These are phyloP conservation scores for Trypoxylon attenuatum DNA, from an alignment of 2,888 invertebrate genomes.

Conservation along the genomic window DNA sequence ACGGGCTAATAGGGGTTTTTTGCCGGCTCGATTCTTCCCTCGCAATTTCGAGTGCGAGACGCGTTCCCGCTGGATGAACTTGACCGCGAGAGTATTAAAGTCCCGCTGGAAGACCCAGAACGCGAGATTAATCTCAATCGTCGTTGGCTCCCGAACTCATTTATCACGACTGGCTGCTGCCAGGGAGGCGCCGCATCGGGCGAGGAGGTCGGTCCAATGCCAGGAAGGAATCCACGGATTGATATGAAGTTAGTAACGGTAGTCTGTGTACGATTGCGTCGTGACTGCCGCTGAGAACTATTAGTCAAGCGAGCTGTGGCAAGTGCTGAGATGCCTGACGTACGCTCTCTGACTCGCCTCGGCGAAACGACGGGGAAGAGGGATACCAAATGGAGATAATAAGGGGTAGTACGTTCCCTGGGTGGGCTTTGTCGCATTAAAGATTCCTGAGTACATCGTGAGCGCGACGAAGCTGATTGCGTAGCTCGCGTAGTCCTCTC, in stretches of 20 bases:
- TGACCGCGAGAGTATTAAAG: conserved; percentile 36
- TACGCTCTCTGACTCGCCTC: not conserved
- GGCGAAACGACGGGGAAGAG: conserved; percentile 1
- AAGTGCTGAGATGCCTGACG: not conserved
- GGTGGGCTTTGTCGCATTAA: conserved; percentile 52
- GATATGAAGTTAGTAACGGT: conserved; percentile 70
- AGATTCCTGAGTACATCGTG: conserved; percentile 35
- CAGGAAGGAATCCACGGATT: conserved; percentile 62
- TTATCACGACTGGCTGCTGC: conserved; percentile 70
- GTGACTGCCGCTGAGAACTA: conserved; percentile 65
- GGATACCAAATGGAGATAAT: conserved; percentile 27
- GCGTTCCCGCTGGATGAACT: conserved; percentile 10
- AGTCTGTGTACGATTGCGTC: conserved; percentile 68
- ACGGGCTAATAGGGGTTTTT: not conserved
- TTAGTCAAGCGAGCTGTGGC: conserved; percentile 59
- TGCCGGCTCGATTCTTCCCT: conserved; percentile 11
- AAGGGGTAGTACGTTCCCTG: conserved; percentile 27
- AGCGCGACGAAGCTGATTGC: conserved; percentile 12
- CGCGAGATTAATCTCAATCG: conserved; percentile 72
- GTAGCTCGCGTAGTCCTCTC: no score
- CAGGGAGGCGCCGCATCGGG: conserved; percentile 35
- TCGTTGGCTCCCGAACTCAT: conserved; percentile 63
- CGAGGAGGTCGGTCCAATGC: no score
- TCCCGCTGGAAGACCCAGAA: conserved; percentile 30
- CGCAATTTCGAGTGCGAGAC: not conserved